Conservation (phyloP, 2,888 invertebrate genomes). For the Eristalis arbustorum region DNA sequence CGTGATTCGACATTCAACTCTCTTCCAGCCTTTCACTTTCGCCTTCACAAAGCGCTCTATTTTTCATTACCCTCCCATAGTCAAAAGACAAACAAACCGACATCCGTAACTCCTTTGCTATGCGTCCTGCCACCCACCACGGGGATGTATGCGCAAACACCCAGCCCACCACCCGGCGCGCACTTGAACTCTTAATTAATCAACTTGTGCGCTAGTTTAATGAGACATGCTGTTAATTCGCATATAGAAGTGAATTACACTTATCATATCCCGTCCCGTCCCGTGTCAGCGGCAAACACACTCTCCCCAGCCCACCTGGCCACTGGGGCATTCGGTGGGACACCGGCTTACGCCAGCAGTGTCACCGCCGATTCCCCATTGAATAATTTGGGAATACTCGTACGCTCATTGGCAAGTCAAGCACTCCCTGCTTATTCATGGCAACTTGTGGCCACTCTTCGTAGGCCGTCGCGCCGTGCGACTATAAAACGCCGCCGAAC, state of each 20-base stretch:
- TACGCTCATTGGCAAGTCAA: conserved; percentile 43
- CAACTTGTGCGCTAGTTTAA: conserved; percentile 41
- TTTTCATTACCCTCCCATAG: background rate
- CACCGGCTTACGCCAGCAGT: conserved; percentile 40
- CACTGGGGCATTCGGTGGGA: conserved; percentile 26
- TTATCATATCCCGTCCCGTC: conserved; percentile 12
- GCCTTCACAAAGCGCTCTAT: background rate
- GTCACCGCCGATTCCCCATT: conserved; percentile 56
- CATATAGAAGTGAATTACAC: conserved; percentile 36
- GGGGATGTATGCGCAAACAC: background rate
- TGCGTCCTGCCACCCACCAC: background rate
- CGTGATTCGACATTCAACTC: no score
- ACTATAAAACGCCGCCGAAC: conserved; percentile 56
- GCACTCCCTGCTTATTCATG: conserved; percentile 55
- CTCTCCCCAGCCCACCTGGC: background rate
- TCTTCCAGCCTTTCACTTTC: background rate
- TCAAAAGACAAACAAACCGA: background rate
- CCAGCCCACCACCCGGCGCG: background rate
- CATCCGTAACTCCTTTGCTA: background rate
- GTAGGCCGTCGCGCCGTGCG: background rate
- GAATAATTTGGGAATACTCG: conserved; percentile 64
- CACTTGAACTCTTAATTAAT: conserved; percentile 38
- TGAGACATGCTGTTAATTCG: conserved; percentile 38
- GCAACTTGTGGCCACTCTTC: background rate
- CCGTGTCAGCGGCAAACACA: background rate